Evolutionary conservation across 1,140 invertebrate genomes (phyloP), one percentile per base, ranked within the genome.

Genomic region (Fopius arisanus): DNA sequence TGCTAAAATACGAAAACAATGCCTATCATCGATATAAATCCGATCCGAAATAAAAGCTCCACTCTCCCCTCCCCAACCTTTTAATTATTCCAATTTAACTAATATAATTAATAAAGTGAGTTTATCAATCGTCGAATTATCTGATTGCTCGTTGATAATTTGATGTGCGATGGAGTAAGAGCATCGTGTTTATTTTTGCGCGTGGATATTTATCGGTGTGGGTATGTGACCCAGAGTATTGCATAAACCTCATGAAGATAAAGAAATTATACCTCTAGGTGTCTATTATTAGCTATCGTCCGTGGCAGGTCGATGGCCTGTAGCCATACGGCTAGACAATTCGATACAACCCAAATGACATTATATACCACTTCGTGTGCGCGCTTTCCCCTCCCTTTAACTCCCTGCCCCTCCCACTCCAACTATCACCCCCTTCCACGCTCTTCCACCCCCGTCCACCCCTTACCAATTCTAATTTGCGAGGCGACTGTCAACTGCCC

Each of bases 271-370:
- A 21, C 23, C 54, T 12, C 54, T 59, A 19, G 54, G 54, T 26
- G 23, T 59, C 54, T 59, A 59, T 59, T 59, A 59, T 59, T 59
- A 59, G 54, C 54, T 14, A 59, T 9, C 23, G 7, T 28, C 54
- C 19, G 23, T 23, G 23, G 23, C 54, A 59, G 54, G 23, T 59
- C 23, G 54, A 26, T 59, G 54, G 54, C 54, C 43, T 48, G 43
- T 43, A 48, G 43, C 16, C 21, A 12, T 59, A 59, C 26, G 54
- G 54, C 54, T 59, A 59, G 54, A 59, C 54, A 59, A 59, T 59
- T 59, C 54, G 54, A 59, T 59, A 59, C 54, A 59, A 59, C 54
- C 54, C 14, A 59, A 59, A 59, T 59, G 54, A 59, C 54, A 59
- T 59, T 59, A 59, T 59, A 59, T 59, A 59, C 19, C 54, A 59